A percentile compares a stretch with the other conserved stretches of the same genome.
Evolutionary conservation across 1,140 invertebrate genomes (phyloP).

Genomic region (Atta texana): DNA sequence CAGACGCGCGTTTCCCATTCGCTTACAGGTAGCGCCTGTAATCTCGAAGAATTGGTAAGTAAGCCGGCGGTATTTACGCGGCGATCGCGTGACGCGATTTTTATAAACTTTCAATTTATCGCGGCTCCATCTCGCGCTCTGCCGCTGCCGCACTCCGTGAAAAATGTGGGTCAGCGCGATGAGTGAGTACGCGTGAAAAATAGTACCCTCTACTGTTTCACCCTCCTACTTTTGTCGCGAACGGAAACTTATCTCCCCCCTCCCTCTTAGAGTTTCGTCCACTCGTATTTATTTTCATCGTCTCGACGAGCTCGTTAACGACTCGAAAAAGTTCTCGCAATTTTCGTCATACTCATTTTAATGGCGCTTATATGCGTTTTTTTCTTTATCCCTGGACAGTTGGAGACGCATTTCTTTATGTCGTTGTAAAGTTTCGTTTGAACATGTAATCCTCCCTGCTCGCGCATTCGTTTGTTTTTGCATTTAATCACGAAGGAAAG

Average conservation of each 20-base stretch:
- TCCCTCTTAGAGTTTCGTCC: slow-evolving; percentile 2
- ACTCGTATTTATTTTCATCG: slow-evolving; percentile 45
- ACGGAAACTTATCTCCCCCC: slow-evolving; percentile 22
- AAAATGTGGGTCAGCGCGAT: slow-evolving; percentile 52
- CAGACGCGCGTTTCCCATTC: slow-evolving; percentile 6
- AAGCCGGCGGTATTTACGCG: slow-evolving; percentile 42
- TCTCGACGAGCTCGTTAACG: slow-evolving; percentile 36
- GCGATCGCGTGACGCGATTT: slow-evolving; percentile 53
- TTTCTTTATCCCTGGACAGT: not conserved
- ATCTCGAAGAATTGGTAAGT: slow-evolving; percentile 38
- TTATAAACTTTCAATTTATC: slow-evolving; percentile 56
- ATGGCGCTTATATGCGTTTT: slow-evolving; percentile 2
- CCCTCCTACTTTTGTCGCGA: not conserved
- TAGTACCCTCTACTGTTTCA: not conserved
- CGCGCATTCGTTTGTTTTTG: not conserved
- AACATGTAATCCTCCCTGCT: not conserved
- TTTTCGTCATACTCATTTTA: slow-evolving; percentile 2
- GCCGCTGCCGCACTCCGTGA: not conserved
- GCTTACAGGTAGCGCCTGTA: slow-evolving; percentile 4
- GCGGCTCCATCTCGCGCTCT: slow-evolving; percentile 32
- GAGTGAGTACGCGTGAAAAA: slow-evolving; percentile 36
- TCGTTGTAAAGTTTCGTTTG: slow-evolving; percentile 9
- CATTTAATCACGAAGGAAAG: slow-evolving; percentile 1
- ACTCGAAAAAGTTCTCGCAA: slow-evolving; percentile 23
- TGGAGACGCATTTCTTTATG: not conserved